phyloP scores from a whole-genome alignment of 2,888 invertebrate species.

The Coelinius sp. region DNA sequence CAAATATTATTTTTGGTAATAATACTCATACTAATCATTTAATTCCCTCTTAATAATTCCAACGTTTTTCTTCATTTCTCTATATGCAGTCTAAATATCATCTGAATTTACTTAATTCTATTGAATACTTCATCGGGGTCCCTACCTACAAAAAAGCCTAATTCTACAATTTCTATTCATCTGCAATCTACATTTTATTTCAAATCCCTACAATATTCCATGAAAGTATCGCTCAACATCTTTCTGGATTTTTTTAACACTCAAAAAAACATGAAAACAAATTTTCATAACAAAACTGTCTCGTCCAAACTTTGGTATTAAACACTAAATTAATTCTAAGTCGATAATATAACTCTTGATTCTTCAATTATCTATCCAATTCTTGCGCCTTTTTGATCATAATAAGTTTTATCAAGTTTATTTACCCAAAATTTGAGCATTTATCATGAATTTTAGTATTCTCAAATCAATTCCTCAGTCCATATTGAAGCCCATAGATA shows the following conservation, averaged over 20 bases:
- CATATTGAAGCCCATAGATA: constrained; percentile 32
- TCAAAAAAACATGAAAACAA: constrained; percentile 8
- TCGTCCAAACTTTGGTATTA: constrained; percentile 11
- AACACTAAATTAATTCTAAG: not conserved
- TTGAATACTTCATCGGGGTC: constrained; percentile 26
- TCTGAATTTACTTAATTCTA: constrained; percentile 30
- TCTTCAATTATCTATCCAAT: not conserved
- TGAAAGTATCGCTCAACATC: constrained; percentile 5
- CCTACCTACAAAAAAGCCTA: constrained; percentile 35
- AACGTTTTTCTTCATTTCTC: not conserved
- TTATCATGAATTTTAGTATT: not conserved
- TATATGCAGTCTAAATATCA: constrained; percentile 29
- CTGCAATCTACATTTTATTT: not conserved
- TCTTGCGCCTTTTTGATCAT: constrained; percentile 13
- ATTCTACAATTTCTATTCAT: not conserved
- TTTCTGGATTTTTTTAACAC: not conserved
- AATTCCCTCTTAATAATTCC: not conserved
- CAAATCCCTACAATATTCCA: constrained; percentile 1
- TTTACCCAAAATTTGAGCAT: constrained; percentile 1
- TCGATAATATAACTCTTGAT: not conserved
- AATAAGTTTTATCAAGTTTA: not conserved
- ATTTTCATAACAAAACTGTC: not conserved
- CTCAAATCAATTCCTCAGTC: constrained; percentile 25
- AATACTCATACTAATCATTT: constrained; percentile 14
- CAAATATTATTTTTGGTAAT: not conserved